Evolutionary conservation across 1,140 invertebrate genomes (phyloP), one percentile per base, ranked within the genome.

Genomic region (Drosophila insularis): DNA sequence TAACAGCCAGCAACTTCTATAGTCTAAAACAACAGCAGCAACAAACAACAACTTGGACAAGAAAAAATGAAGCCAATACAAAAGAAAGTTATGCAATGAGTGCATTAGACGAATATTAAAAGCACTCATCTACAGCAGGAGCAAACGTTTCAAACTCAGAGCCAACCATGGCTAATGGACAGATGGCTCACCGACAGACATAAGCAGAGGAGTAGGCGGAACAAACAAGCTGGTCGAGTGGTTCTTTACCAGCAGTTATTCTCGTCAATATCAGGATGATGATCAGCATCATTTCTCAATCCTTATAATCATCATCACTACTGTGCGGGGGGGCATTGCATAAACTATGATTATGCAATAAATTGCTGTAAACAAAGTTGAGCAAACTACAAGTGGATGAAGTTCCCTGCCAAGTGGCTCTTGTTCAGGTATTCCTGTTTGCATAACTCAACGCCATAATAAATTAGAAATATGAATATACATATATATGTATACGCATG

Each of bases 31-130:
- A 74, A 75, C 77, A 65, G 32, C 66, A 71, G 32, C 66, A 71
- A 31, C 63, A 60, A 31, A 55, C 35, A 61, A 31, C 46, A 43
- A 43, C 67, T 63, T 69, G 37, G 31, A 55, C 53, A 63, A 75
- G 74, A 78, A 87, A 27, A 86, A 81, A 72, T 79, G 71, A 69
- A 64, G 68, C 63, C 68, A 86, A 76, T 79, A 59, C 59, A 71
- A 50, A 78, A 67, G 37, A 21, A 37, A 40, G 8, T 50, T 68
- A 35, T 27, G 27, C 56, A 14, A 27, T 62, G 84, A 89, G 84
- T 89, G 82, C 84, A 87, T 89, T 89, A 89, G 76, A 74, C 82
- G 82, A 84, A 87, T 89, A 89, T 89, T 87, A 87, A 87, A 82
- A 87, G 80, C 84, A 81, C 75, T 79, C 59, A 60, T 23, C 53